Base-by-base conservation (phyloP, 1,140 invertebrate genomes). In the Ptiloglossa arizonensis region DNA sequence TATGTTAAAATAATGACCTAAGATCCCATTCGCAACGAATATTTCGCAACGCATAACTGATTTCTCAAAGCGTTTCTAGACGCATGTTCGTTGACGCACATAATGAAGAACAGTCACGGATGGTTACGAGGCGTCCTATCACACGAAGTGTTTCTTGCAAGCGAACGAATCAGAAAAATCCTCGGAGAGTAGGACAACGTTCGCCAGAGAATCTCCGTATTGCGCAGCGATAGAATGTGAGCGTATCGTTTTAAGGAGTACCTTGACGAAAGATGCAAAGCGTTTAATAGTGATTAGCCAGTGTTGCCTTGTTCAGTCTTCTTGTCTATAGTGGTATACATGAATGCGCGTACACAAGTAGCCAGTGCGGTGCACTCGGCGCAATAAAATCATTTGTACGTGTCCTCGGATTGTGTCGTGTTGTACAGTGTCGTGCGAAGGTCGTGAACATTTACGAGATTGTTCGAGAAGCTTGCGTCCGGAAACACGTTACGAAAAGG, bases 401-500 rank as follows among this genome's bases (percentile, higher is more conserved):
- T 59, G 17, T 35, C 19, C 41, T 11, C 57, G 50, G 52, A 19
- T 5, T 29, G 29, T 35, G 48, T 32, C 48, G 57, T 69, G 38
- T 50, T 29, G 69, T 46, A 11, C 13, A 44, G 46, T 62, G 57
- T 59, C 41, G 60, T 9, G 38, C 38, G 48, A 77, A 57, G 81
- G 60, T 79, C 60, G 77, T 41, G 68, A 72, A 48, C 72, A 46
- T 54, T 54, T 2, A 35, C 17, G 44, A 48, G 81, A 81, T 71
- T 27, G 50, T 82, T 85, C 82, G 78, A 78, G 79, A 85, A 86
- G 67, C 81, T 63, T 68, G 67, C n/a, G 35, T 15, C 11, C 44
- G 35, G 35, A 57, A 70, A 38, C 78, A 50, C 17, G 24, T 73
- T 60, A 46, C 48, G 56, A 48, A 66, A 69, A 68, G 67, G 57